Evolutionary conservation across 2,113 vertebrate species (phyloP), one percentile per base, ranked within the genome.

Genomic region (Istiophorus platypterus): DNA sequence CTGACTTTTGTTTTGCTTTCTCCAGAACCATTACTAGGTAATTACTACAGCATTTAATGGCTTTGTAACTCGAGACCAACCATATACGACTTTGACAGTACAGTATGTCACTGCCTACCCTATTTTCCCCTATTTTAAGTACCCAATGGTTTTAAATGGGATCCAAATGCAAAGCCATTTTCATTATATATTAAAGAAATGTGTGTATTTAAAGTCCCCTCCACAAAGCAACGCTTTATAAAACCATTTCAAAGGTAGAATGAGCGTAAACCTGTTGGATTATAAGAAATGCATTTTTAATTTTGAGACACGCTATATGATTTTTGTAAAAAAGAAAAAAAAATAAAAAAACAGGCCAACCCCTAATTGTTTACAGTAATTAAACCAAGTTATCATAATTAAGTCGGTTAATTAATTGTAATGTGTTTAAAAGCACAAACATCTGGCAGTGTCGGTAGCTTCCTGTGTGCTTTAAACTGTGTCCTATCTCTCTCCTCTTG

Each of bases 391-490:
- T 37, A 42, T 72, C 62, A 27, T 49, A 69, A 72, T 83, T 27
- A 22, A 80, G 72, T 72, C 66, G 51, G 39, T 69, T 64, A 52
- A 82, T 78, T 85, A 56, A 70, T 68, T 68, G 20, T 52, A 13
- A 57, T 56, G 24, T 49, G 17, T 49, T 49, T 49, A 49, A 49
- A 49, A 52, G 54, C 56, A 65, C 77, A 61, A 49, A 64, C 52
- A 63, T 47, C 45, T 34, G 15, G 51, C 29, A 31, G 31, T 45
- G 69, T 29, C 6, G 31, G 31, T 34, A 34, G 31, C 31, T 34
- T 34, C 6, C 31, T 34, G 31, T 34, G 31, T 34, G 31, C 6
- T 3, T 34, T 3, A 3, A 7, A 52, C 66, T 26, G n/a, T n/a
- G n/a, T n/a, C n/a, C n/a, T 5, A 0, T 69, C 58, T 67, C 22